Base-by-base conservation (phyloP, 2,888 invertebrate genomes). In the Didymodactylos carnosus region DNA sequence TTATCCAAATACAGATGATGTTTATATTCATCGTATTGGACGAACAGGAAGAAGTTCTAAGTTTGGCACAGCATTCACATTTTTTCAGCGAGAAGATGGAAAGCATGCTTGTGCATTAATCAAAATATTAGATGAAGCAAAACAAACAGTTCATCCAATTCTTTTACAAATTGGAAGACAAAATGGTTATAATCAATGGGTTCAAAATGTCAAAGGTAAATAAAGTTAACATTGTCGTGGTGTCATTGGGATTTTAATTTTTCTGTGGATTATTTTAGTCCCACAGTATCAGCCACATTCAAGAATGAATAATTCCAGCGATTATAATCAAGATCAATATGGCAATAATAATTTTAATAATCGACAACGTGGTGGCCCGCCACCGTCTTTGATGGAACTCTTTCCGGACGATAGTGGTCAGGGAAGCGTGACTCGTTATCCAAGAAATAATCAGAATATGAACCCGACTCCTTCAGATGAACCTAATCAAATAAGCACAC, bases 11-110 rank as follows among this genome's bases (percentile, higher is more conserved):
- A 92, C 92, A 73, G 92, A 93, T 19, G 97, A 97, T 84, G 95
- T 97, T 84, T 97, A 97, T 82, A 93, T 97, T 76, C 95, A 97
- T 83, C 88, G 95, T 78, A 97, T 97, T 84, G 94, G 95, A 40
- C 88, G 94, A 78, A 94, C 94, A 27, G 93, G 94, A 13, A 89
- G 95, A 77, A 91, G 92, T 79, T 91, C 92, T 80, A 91, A 92
- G 81, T 89, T 90, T 43, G 92, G 94, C 71, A 95, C 94, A 10
- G 94, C 95, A 0, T 95, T 94, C 83, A 94, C 95, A 6, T 94
- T 94, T 85, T 95, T 97, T 84, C 94, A 95, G 0, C 88, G 89
- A 16, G 89, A 89, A 76, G 94, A 97, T 83, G 88, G 89, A 41
- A 89, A 92, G 76, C 94, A 95, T 82, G 93, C 94, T 0, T 89